Evolutionary conservation across 1,140 invertebrate genomes (phyloP).

Genomic region (Dicyema japonicum): DNA sequence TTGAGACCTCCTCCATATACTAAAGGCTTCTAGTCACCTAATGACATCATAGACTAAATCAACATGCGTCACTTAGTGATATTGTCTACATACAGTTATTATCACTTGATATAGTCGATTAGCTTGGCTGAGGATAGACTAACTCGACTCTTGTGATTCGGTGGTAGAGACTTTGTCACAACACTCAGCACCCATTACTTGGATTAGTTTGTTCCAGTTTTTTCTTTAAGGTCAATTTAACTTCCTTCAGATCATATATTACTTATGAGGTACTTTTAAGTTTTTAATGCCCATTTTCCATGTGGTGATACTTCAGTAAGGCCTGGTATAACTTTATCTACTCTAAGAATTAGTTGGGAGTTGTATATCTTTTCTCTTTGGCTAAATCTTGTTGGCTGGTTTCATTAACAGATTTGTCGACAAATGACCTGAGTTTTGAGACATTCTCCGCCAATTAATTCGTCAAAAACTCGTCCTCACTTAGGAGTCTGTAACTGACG

Average conservation of each 20-base stretch:
- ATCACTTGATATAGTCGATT: too few relatives aligned
- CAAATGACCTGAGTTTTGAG: conserved; percentile 3
- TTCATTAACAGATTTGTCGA: conserved; percentile 4
- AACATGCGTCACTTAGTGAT: too few relatives aligned
- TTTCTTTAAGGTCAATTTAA: too few relatives aligned
- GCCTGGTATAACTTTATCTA: conserved; percentile 5
- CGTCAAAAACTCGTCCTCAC: not conserved
- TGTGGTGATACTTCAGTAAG: conserved; percentile 3
- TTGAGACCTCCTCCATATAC: too few relatives aligned
- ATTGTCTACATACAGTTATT: too few relatives aligned
- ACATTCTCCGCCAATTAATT: not conserved
- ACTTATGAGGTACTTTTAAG: conserved; percentile 4
- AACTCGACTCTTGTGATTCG: too few relatives aligned
- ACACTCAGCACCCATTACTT: too few relatives aligned
- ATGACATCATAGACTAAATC: too few relatives aligned
- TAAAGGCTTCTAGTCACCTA: too few relatives aligned
- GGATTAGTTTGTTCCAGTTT: too few relatives aligned
- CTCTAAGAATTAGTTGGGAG: conserved; percentile 5
- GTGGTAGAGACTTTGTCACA: too few relatives aligned
- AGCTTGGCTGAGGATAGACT: too few relatives aligned
- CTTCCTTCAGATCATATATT: conserved; percentile 6
- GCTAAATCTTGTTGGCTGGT: conserved; percentile 2
- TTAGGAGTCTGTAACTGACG: not conserved
- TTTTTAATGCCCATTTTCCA: conserved; percentile 5
- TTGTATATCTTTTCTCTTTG: conserved; percentile 5